A percentile compares a stretch with the other conserved stretches of the same genome.
phyloP scores from a whole-genome alignment of 2,113 vertebrate genomes.

The Helogale parvula region DNA sequence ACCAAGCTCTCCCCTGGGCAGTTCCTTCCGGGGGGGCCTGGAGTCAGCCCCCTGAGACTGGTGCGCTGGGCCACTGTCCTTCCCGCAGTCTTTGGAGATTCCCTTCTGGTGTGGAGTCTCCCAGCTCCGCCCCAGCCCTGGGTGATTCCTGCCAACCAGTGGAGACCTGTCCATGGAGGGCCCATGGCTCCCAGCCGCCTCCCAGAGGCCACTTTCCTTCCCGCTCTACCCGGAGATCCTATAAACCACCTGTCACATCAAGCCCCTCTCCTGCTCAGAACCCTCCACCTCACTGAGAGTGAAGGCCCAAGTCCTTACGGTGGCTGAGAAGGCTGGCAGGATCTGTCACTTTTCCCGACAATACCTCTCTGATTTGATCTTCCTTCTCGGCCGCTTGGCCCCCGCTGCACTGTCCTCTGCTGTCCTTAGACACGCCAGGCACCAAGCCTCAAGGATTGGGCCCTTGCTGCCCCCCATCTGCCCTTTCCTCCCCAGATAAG shows the following conservation, averaged over 20 bases:
- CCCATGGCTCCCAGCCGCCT: not conserved
- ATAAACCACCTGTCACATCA: not conserved
- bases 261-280: not conserved
- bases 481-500: not conserved
- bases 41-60: not conserved
- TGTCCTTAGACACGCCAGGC: not conserved
- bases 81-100: not conserved
- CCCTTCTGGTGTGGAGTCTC: not conserved
- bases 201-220: not conserved
- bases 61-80: not conserved
- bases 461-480: not conserved
- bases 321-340: rapidly evolving
- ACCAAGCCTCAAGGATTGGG: not conserved
- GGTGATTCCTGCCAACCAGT: not conserved
- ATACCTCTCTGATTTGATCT: not conserved
- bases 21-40: rapidly evolving
- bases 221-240: not conserved
- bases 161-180: not conserved
- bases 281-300: not conserved
- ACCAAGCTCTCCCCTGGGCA: not conserved
- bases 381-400: rapidly evolving
- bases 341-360: not conserved
- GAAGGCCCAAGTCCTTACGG: not conserved
- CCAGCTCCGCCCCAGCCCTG: not conserved
- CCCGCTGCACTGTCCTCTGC: not conserved